These are phyloP conservation scores for Gymnocephalus cernua DNA, from an alignment of 2,113 vertebrate genomes.

Conservation along the genomic window DNA sequence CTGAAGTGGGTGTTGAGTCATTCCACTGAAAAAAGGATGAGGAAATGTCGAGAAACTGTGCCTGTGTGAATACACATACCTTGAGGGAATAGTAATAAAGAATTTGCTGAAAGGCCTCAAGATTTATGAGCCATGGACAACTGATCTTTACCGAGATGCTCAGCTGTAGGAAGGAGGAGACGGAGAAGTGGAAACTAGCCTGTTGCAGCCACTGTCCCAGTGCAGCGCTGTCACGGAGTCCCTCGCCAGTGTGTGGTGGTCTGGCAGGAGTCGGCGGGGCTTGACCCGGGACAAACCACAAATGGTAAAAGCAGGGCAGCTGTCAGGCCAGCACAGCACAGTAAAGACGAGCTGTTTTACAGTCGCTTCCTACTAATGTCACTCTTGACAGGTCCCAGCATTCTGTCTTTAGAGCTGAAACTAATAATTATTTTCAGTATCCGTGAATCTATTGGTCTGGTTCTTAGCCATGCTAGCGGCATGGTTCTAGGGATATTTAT, in stretches of 20 bases:
- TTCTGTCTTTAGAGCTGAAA: neutral
- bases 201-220: slow-evolving; percentile 26
- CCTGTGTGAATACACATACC: slow-evolving; percentile 25
- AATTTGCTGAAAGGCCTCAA: slow-evolving; percentile 61
- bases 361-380: slow-evolving; percentile 51
- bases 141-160: slow-evolving; percentile 28
- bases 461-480: neutral
- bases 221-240: neutral
- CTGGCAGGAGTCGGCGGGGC: slow-evolving; percentile 35
- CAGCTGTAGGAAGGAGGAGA: slow-evolving; percentile 36
- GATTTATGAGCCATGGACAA: slow-evolving; percentile 57
- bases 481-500: neutral
- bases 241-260: slow-evolving; percentile 32
- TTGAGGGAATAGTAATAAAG: slow-evolving; percentile 29
- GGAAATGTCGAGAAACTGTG: slow-evolving; percentile 40
- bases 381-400: neutral
- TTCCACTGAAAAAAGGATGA: slow-evolving; percentile 44
- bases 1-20: slow-evolving; percentile 67
- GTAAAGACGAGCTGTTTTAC: slow-evolving; percentile 20
- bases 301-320: slow-evolving; percentile 47
- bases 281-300: slow-evolving; percentile 44
- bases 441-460: neutral
- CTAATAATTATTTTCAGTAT: neutral
- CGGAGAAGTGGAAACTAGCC: slow-evolving; percentile 20
- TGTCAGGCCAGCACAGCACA: slow-evolving; percentile 44